Percentiles rank a stretch among this genome's conserved stretches.
These are phyloP conservation scores for Lepidocyrtoides sp. DNA, from an alignment of 2,888 invertebrate species.

Conservation along the genomic window DNA sequence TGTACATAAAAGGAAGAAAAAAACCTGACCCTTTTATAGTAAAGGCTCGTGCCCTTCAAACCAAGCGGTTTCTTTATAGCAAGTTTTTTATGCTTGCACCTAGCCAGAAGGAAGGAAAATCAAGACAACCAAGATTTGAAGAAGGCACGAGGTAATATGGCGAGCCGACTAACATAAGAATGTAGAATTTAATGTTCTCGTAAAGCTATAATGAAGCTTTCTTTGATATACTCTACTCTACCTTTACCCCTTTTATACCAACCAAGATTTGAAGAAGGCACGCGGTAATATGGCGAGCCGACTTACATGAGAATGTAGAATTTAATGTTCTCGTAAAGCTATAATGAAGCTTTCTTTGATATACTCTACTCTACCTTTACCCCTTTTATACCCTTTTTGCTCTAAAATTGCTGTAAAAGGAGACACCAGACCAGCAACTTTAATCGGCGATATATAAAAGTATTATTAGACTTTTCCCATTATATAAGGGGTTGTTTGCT, in stretches of 20 bases:
- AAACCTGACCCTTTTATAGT: conserved; percentile 81
- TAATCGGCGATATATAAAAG: conserved; percentile 14
- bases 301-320: neutral
- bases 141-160: conserved; percentile 63
- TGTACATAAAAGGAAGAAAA: conserved; percentile 45
- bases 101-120: conserved; percentile 33
- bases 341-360: no score
- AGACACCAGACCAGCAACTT: neutral
- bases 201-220: no score
- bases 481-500: neutral
- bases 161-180: neutral
- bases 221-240: no score
- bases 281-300: conserved; percentile 41
- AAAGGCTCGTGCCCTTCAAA: conserved; percentile 85
- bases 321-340: conserved; percentile 2
- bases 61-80: conserved; percentile 83
- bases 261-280: conserved; percentile 56
- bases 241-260: neutral
- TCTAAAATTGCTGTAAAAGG: neutral
- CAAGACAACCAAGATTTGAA: conserved; percentile 56
- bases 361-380: neutral
- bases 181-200: neutral
- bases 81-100: conserved; percentile 72
- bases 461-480: neutral
- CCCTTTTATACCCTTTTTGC: neutral